Evolutionary conservation across 2,113 vertebrate species (phyloP), one percentile per base, ranked within the genome.

Genomic region (Micronycteris hirsuta): DNA sequence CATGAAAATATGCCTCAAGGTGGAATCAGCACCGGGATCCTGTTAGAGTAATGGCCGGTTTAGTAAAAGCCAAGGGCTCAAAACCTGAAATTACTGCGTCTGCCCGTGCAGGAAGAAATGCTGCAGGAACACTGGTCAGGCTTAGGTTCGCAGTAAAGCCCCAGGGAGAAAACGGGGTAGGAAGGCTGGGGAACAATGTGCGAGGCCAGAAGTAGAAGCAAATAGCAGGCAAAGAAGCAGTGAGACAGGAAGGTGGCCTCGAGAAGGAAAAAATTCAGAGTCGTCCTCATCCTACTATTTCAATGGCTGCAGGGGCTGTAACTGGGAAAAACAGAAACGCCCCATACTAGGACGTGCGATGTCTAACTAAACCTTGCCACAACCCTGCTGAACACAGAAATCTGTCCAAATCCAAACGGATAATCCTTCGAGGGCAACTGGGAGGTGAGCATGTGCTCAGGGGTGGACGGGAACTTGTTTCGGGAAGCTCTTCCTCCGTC

Each of bases 301-400:
- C 49, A 86, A 58, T 6, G 47, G 41, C 68, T 43, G 6, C 8
- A 84, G 31, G 24, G 3, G 26, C 49, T 17, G 12, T 41, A 36
- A 41, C 13, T 8, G 41, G 61, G n/a, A 45, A 85, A 43, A 78
- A 71, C 0, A 24, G 33, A 28, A 87, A 76, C 6, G 5, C 20
- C 49, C n/a, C 15, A 49, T 16, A 22, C 8, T 22, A 73, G 67
- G 5, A 56, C 38, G 49, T 16, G 33, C 0, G 0, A 2, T 33
- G 24, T 24, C 70, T 84, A 24, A 19, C 41, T 47, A 87, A 61
- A 31, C 33, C 89, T 89, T 19, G 28, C 74, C 33, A 13, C 26
- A 36, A 36, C 13, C 33, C 58, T 47, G 58, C 24, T 22, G 12
- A 38, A 77, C 1, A 58, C 3, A 67, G 38, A 86, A 47, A 43